phyloP scores from a whole-genome alignment of 1,140 invertebrate genomes.

The Brachionus plicatilis region DNA sequence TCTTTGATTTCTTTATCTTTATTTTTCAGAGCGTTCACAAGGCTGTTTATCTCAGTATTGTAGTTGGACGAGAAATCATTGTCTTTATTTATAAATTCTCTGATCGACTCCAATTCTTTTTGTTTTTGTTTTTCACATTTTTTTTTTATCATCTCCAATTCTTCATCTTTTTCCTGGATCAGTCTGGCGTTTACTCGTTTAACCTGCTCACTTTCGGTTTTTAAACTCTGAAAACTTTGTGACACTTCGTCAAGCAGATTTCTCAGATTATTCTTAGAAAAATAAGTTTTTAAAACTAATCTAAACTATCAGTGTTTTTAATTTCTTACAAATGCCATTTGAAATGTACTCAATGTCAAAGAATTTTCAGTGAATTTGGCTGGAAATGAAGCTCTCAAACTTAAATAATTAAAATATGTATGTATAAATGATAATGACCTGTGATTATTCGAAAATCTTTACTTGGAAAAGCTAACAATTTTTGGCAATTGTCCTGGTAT shows the following conservation, averaged over 20 bases:
- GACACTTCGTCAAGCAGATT: constrained; percentile 4
- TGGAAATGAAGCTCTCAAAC: background rate
- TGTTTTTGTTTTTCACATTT: constrained; percentile 40
- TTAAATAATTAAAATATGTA: background rate
- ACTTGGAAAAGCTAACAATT: constrained; percentile 2
- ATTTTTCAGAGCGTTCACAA: constrained; percentile 1
- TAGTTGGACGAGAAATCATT: background rate
- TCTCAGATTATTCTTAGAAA: background rate
- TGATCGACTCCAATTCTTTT: constrained; percentile 34
- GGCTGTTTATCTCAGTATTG: background rate
- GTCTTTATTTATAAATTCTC: constrained; percentile 12
- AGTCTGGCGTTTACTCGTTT: background rate
- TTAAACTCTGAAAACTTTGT: constrained; percentile 16
- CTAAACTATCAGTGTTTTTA: background rate
- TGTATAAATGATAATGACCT: background rate
- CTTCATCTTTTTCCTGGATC: constrained; percentile 17
- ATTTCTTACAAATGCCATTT: constrained; percentile 27
- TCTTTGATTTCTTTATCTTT: constrained; percentile 37
- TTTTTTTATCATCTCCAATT: background rate
- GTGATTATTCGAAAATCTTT: background rate
- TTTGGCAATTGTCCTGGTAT: background rate
- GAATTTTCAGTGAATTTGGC: background rate
- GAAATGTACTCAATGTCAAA: background rate
- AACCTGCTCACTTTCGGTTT: background rate
- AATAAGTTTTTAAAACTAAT: too few species aligned